Evolutionary conservation across 1,140 invertebrate genomes (phyloP).

Genomic region (Drosophila dunni): DNA sequence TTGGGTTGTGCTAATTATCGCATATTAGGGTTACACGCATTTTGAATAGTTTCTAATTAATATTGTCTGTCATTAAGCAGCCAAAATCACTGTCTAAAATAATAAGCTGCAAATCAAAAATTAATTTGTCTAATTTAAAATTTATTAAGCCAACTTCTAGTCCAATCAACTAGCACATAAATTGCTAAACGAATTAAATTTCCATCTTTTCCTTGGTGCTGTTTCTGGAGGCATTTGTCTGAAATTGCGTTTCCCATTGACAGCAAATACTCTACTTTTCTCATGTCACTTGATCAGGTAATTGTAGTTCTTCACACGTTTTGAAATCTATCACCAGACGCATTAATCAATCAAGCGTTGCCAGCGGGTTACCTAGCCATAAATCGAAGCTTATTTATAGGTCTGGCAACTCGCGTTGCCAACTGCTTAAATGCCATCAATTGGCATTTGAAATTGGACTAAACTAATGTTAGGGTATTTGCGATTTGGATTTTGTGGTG

Average conservation of each 20-base stretch:
- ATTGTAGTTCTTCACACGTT: background rate
- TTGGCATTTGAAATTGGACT: background rate
- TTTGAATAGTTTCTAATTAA: constrained; percentile 17
- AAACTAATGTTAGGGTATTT: constrained; percentile 5
- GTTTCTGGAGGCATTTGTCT: too few relatives aligned
- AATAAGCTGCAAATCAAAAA: background rate
- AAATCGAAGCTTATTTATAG: background rate
- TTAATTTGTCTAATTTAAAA: too few relatives aligned
- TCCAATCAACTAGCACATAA: too few relatives aligned
- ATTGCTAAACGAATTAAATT: too few relatives aligned
- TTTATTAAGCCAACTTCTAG: too few relatives aligned
- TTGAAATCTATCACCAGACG: background rate
- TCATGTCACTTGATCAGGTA: too few relatives aligned
- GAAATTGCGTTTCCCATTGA: too few relatives aligned
- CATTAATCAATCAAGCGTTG: background rate
- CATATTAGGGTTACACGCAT: background rate
- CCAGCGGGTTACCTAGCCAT: too few relatives aligned
- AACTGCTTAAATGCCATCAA: background rate
- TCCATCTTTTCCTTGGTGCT: too few relatives aligned
- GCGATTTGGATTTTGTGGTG: background rate
- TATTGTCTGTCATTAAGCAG: constrained; percentile 3
- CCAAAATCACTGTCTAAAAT: background rate
- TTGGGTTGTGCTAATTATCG: background rate
- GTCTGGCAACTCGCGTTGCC: background rate
- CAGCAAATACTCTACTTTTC: too few relatives aligned